These are phyloP conservation scores for Gephyroberyx darwinii DNA, from an alignment of 2,797 vertebrate genomes.

Conservation along the genomic window DNA sequence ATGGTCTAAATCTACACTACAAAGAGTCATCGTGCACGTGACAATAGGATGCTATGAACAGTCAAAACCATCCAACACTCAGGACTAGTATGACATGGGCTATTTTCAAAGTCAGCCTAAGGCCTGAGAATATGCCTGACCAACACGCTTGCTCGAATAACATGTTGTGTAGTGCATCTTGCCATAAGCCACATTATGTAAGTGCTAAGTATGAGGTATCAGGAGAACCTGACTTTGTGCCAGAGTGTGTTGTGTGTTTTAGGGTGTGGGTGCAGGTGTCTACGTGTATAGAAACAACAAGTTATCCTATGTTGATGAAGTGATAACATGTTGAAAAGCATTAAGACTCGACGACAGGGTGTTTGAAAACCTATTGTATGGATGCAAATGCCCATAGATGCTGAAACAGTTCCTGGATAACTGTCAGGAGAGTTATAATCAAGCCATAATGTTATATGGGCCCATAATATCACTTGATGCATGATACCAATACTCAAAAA, in stretches of 20 bases:
- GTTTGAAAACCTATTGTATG: constrained; percentile 3
- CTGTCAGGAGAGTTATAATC: background rate
- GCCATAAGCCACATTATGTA: constrained; percentile 75
- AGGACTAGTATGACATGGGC: constrained; percentile 35
- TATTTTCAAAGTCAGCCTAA: constrained; percentile 60
- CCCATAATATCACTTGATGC: background rate
- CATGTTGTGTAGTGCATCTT: constrained; percentile 61
- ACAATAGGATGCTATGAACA: constrained; percentile 35
- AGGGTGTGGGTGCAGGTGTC: constrained; percentile 39
- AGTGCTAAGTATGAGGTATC: constrained; percentile 66
- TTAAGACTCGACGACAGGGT: constrained; percentile 18
- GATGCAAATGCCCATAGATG: background rate
- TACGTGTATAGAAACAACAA: constrained; percentile 50
- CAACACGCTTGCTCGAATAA: constrained; percentile 64
- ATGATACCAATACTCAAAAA: constrained; percentile 6
- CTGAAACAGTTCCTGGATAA: background rate
- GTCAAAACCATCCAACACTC: constrained; percentile 54
- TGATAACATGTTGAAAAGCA: constrained; percentile 39
- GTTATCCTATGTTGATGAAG: constrained; percentile 48
- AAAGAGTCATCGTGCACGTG: constrained; percentile 57
- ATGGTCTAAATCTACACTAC: constrained; percentile 69
- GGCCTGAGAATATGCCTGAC: constrained; percentile 70
- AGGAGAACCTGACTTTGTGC: constrained; percentile 50
- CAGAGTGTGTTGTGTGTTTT: constrained; percentile 37
- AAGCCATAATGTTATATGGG: background rate